phyloP scores from a whole-genome alignment of 2,797 vertebrate genomes.

The Urosaurus nigricauda region DNA sequence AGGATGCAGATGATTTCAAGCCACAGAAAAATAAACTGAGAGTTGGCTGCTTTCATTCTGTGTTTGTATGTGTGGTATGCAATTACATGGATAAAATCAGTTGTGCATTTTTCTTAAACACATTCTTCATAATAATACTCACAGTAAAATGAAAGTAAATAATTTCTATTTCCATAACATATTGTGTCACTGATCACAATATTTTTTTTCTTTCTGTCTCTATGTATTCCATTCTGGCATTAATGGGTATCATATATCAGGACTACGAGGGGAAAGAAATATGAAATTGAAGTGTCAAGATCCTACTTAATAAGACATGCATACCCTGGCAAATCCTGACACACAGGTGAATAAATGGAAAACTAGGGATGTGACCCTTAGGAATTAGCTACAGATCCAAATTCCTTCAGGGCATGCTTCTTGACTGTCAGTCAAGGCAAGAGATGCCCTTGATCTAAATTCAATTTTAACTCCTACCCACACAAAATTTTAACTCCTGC shows the following conservation, averaged over 20 bases:
- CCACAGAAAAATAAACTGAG: background rate
- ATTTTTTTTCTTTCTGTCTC: slow-evolving; percentile 17
- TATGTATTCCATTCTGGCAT: background rate
- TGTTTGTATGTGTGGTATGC: slow-evolving; percentile 49
- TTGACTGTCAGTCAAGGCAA: slow-evolving; percentile 34
- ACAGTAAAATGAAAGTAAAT: background rate
- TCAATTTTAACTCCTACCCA: slow-evolving; percentile 44
- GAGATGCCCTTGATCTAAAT: slow-evolving; percentile 37
- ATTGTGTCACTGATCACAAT: slow-evolving; percentile 19
- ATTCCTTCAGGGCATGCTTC: slow-evolving; percentile 29
- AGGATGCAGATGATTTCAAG: background rate
- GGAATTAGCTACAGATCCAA: slow-evolving; percentile 37
- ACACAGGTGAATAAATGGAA: background rate
- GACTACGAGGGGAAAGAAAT: slow-evolving; percentile 12
- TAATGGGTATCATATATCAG: background rate
- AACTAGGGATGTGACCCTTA: slow-evolving; percentile 34
- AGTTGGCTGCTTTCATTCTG: background rate
- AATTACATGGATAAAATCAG: slow-evolving; percentile 27
- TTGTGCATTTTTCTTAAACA: slow-evolving; percentile 5
- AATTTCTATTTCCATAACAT: slow-evolving; percentile 15
- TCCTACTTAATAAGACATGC: slow-evolving; percentile 25
- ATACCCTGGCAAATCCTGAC: slow-evolving; percentile 32
- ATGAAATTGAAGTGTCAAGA: slow-evolving; percentile 16
- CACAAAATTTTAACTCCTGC: slow-evolving; percentile 32
- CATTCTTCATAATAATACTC: slow-evolving; percentile 5